Base-by-base conservation (phyloP, 2,888 invertebrate species). In the Gerris lacustris region DNA sequence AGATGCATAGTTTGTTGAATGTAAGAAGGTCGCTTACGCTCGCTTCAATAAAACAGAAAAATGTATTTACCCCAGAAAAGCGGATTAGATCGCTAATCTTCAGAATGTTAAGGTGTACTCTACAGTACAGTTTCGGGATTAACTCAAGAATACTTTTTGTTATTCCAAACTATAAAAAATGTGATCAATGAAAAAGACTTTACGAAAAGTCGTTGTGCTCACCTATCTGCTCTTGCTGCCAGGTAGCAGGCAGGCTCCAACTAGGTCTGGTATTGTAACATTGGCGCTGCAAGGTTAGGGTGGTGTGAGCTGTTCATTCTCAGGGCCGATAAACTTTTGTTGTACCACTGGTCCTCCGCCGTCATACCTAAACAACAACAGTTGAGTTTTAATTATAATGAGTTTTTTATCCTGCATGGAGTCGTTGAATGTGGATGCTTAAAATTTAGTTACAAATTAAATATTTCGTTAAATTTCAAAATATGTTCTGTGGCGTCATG, bases 241-340 rank as follows among this genome's bases (percentile, higher is more conserved):
- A 64, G 18, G 69, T 69, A 44, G 69, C 63, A 63, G 62, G 69
- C 17, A 63, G 31, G 69, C 11, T 63, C 69, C 31, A 44, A 74
- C 74, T 93, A 94, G 90, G 93, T 93, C 84, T 97, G 96, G 83
- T 97, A 97, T 81, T 96, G 96, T 76, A 97, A 85, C 92, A 97
- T 96, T 72, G 96, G 95, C 77, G 96, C 93, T 72, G 94, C 90
- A 79, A 96, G 87, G 84, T 96, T 95, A 76, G 95, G 94, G 82
- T 95, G 93, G 82, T 95, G 94, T 70, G 94, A 91, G 79, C 91
- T 89, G 85, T 96, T 96, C 96, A 97, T 97, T 81, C 96, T 88
- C 77, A 97, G 86, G 70, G 96, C 96, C 73, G 96, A 96, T 79
- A 97, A 86, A 79, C 95, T 95, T 84, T 96, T 96, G 85, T 96